Base-by-base conservation (phyloP, 2,888 invertebrate genomes). In the Vanessa cardui region DNA sequence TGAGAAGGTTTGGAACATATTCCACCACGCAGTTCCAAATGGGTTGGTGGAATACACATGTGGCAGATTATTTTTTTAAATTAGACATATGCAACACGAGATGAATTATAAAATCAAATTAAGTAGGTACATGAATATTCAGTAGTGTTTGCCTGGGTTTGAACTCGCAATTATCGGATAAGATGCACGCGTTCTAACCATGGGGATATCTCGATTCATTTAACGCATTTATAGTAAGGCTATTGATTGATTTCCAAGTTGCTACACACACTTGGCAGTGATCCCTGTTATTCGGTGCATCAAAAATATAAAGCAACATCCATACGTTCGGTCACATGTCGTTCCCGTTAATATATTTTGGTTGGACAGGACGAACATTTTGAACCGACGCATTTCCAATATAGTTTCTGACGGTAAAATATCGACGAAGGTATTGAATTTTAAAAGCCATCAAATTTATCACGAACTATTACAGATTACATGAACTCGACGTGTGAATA, bases 381-480 rank as follows among this genome's bases (percentile, higher is more conserved):
- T 31, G 52, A 31, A 31, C 16, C 52, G 52, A 54, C 52, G 52
- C 52, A 54, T 54, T 31, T 16, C 52, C 52, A 54, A 54, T 54
- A 54, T 54, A 31, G 26, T 31, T 54, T 31, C n/a, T 54, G 52
- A 54, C 52, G 26, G 31, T 54, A 54, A 54, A 54, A 54, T 54
- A 54, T 54, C 52, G 52, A 54, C n/a, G 52, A 52, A 52, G 31
- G 31, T 2, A 54, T 54, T 54, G 52, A 31, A 49, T 16, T 54
- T 54, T 31, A 54, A 54, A 31, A 54, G 52, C 52, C 31, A 54
- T 54, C 52, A 54, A 54, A 54, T 54, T 54, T 7, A 54, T n/a
- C 52, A 8, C 16, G 16, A 54, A 31, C 31, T 54, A 21, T 50
- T 26, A 15, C 15, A 50, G 3, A 50, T 21, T 21, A 50, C 21